Percentiles rank a stretch among this genome's conserved stretches.
Evolutionary conservation across 2,113 vertebrate species (phyloP).

Genomic region (Canis aureus): DNA sequence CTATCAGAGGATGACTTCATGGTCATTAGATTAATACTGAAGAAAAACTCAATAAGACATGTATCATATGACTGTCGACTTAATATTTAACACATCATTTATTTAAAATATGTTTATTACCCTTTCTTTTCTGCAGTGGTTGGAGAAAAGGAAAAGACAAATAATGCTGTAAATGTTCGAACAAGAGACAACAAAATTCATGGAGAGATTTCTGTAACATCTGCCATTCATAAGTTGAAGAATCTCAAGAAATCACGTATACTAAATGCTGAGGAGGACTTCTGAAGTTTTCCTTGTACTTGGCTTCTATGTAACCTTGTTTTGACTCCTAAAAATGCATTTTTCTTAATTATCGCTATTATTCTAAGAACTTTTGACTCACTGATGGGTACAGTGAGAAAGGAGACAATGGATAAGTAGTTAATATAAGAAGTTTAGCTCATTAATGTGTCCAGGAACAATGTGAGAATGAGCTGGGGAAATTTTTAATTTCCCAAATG

Average conservation of each 20-base stretch:
- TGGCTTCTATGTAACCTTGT: neutral
- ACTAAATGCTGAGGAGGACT: slow-evolving; percentile 93
- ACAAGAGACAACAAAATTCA: slow-evolving; percentile 97
- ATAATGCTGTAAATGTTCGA: slow-evolving; percentile 92
- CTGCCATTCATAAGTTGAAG: slow-evolving; percentile 91
- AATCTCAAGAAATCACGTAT: slow-evolving; percentile 89
- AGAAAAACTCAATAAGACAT: neutral
- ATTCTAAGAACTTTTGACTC: slow-evolving; percentile 50
- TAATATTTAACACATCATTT: neutral
- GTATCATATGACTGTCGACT: neutral
- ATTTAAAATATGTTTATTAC: slow-evolving; percentile 25
- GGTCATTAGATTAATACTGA: neutral
- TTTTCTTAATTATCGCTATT: slow-evolving; percentile 63
- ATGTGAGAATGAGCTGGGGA: neutral
- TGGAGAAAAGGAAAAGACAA: slow-evolving; percentile 95
- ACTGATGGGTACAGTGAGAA: neutral
- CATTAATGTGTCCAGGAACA: neutral
- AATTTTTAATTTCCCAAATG: neutral
- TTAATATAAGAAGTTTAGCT: neutral
- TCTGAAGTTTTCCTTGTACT: slow-evolving; percentile 85
- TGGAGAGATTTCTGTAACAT: slow-evolving; percentile 90
- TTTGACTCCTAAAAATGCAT: neutral
- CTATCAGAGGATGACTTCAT: neutral
- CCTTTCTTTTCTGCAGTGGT: slow-evolving; percentile 91
- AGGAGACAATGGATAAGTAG: neutral